phyloP scores from a whole-genome alignment of 2,888 invertebrate species.

The Xanthostigma xanthostigma region DNA sequence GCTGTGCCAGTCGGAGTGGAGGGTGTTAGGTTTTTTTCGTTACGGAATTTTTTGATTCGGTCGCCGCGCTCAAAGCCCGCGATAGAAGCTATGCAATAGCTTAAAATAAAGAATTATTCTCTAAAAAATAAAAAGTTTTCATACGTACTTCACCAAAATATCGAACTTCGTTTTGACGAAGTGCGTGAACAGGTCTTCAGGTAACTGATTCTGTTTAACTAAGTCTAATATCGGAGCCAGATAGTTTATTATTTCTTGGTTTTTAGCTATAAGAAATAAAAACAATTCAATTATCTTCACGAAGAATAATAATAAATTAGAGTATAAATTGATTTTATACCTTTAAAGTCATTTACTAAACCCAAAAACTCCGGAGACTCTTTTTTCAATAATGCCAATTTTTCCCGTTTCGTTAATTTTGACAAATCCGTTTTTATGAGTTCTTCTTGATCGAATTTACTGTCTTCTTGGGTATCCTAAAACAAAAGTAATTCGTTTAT shows the following conservation, averaged over 20 bases:
- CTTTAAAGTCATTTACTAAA: slow-evolving; percentile 64
- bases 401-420: slow-evolving; percentile 59
- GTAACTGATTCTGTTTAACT: slow-evolving; percentile 42
- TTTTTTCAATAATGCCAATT: slow-evolving; percentile 59
- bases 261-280: slow-evolving; percentile 4
- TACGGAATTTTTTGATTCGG: too few relatives aligned
- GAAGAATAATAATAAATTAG: neutral
- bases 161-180: slow-evolving; percentile 58
- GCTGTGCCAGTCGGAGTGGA: too few relatives aligned
- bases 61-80: too few relatives aligned
- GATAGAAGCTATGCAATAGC: too few relatives aligned
- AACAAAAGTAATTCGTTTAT: slow-evolving; percentile 11
- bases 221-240: slow-evolving; percentile 53
- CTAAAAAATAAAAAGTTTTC: neutral
- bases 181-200: slow-evolving; percentile 47
- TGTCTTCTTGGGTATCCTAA: slow-evolving; percentile 20
- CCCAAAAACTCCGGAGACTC: slow-evolving; percentile 79
- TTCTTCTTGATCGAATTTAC: slow-evolving; percentile 30
- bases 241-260: slow-evolving; percentile 25
- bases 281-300: slow-evolving; percentile 9
- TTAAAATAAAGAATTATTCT: neutral
- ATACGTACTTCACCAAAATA: slow-evolving; percentile 20
- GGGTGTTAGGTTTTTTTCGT: too few relatives aligned
- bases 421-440: slow-evolving; percentile 62
- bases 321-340: slow-evolving; percentile 25